phyloP scores from a whole-genome alignment of 2,888 invertebrate species.

The Morpho achilles region DNA sequence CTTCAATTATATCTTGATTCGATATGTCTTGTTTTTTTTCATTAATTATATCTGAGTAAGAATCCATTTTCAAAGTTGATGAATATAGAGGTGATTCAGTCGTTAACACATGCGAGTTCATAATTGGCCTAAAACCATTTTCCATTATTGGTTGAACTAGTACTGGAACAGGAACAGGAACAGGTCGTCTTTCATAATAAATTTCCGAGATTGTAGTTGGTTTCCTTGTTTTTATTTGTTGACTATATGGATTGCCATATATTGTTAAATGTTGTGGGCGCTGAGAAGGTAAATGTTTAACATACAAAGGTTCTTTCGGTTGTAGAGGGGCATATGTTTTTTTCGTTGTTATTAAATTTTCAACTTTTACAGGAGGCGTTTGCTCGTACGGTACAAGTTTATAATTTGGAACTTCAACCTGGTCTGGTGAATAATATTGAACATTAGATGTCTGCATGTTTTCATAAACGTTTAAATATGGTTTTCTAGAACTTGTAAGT shows the following conservation, averaged over 20 bases:
- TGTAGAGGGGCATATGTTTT: slow-evolving; percentile 44
- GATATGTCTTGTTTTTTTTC: slow-evolving; percentile 37
- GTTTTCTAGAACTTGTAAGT: slow-evolving; percentile 46
- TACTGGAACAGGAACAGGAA: slow-evolving; percentile 32
- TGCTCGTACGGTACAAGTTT: slow-evolving; percentile 74
- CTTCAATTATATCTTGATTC: slow-evolving; percentile 31
- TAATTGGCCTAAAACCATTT: slow-evolving; percentile 63
- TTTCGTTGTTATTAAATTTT: slow-evolving; percentile 37
- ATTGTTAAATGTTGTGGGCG: slow-evolving; percentile 34
- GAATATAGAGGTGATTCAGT: slow-evolving; percentile 44
- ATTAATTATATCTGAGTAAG: slow-evolving; percentile 33
- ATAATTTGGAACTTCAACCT: slow-evolving; percentile 56
- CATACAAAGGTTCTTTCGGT: slow-evolving; percentile 51
- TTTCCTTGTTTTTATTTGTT: slow-evolving; percentile 35
- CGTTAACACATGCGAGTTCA: slow-evolving; percentile 36
- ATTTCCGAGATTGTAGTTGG: slow-evolving; percentile 58
- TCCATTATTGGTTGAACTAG: slow-evolving; percentile 51
- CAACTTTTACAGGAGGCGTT: slow-evolving; percentile 58
- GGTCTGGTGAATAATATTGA: slow-evolving; percentile 60
- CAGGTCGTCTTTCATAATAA: slow-evolving; percentile 59
- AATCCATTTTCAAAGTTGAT: slow-evolving; percentile 33
- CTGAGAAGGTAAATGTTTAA: slow-evolving; percentile 51
- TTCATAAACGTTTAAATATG: slow-evolving; percentile 49
- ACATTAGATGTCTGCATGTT: slow-evolving; percentile 48
- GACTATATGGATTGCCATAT: slow-evolving; percentile 45